Percentiles rank a stretch among this genome's conserved stretches.
Evolutionary conservation across 2,888 invertebrate genomes (phyloP).

Genomic region (Rhingia campestris): DNA sequence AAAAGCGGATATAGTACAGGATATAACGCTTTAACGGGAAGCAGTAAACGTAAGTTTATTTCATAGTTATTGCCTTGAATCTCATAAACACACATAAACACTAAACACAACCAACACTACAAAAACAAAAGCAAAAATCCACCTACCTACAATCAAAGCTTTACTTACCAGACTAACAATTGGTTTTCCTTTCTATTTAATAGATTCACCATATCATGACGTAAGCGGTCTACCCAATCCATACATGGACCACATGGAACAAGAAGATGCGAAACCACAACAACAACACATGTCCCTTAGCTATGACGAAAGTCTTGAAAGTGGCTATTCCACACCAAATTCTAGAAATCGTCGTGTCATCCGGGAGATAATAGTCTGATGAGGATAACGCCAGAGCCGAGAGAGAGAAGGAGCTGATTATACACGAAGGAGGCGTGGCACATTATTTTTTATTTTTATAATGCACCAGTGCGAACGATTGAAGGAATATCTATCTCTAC

Average conservation of each 20-base stretch:
- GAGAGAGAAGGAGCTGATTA: neutral
- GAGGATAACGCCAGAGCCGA: slow-evolving; percentile 14
- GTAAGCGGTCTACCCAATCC: slow-evolving; percentile 95
- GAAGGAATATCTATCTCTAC: neutral
- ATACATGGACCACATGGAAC: slow-evolving; percentile 92
- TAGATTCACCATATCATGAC: slow-evolving; percentile 96
- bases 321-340: slow-evolving; percentile 96
- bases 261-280: slow-evolving; percentile 86
- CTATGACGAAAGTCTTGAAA: slow-evolving; percentile 96
- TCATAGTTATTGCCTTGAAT: slow-evolving; percentile 27
- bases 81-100: slow-evolving; percentile 2
- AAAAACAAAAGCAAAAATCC: no score
- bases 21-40: slow-evolving; percentile 83
- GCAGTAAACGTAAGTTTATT: slow-evolving; percentile 81
- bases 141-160: no score
- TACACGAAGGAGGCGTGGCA: slow-evolving; percentile 12
- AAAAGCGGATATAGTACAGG: slow-evolving; percentile 82
- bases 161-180: neutral
- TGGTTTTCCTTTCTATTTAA: slow-evolving; percentile 25
- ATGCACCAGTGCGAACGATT: slow-evolving; percentile 40
- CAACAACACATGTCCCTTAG: slow-evolving; percentile 93
- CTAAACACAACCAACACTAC: slow-evolving; percentile 3
- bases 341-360: slow-evolving; percentile 95
- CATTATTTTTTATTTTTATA: neutral
- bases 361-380: slow-evolving; percentile 94